These are phyloP conservation scores for Apeira syringaria DNA, from an alignment of 2,888 invertebrate species.

Conservation along the genomic window DNA sequence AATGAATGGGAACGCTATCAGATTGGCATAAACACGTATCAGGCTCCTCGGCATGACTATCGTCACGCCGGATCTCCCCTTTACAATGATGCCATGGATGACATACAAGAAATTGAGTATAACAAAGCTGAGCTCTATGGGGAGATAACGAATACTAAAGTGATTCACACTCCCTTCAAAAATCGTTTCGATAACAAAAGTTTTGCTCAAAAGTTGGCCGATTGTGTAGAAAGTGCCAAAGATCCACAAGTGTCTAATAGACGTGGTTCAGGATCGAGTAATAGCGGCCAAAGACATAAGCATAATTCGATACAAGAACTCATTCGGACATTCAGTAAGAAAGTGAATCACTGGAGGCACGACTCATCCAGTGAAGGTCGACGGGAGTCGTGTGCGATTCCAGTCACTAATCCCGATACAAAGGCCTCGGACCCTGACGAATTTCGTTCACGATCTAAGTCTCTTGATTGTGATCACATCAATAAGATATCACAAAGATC, in stretches of 20 bases:
- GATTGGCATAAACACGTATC: constrained; percentile 54
- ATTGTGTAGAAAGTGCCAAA: constrained; percentile 47
- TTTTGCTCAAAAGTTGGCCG: constrained; percentile 70
- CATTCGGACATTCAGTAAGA: constrained; percentile 89
- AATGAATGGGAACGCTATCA: constrained; percentile 63
- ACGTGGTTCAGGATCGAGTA: constrained; percentile 64
- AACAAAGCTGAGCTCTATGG: constrained; percentile 77
- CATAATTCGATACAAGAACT: constrained; percentile 90
- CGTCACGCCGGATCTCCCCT: constrained; percentile 75
- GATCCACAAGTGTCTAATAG: constrained; percentile 51
- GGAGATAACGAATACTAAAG: constrained; percentile 68
- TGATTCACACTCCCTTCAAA: constrained; percentile 51
- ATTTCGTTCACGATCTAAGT: constrained; percentile 91
- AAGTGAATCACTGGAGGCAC: constrained; percentile 88
- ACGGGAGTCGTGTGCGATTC: constrained; percentile 68
- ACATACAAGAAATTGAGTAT: constrained; percentile 76
- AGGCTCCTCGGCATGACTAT: constrained; percentile 59
- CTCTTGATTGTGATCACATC: constrained; percentile 86
- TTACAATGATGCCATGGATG: constrained; percentile 73
- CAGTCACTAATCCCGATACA: constrained; percentile 67
- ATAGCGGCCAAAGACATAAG: constrained; percentile 72
- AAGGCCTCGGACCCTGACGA: constrained; percentile 81
- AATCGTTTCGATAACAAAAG: constrained; percentile 68
- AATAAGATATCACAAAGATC: constrained; percentile 61
- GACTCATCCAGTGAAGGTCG: constrained; percentile 75